Percentiles rank a stretch among this genome's conserved stretches.
Evolutionary conservation across 1,140 invertebrate species (phyloP).

Genomic region (Maconellicoccus hirsutus): DNA sequence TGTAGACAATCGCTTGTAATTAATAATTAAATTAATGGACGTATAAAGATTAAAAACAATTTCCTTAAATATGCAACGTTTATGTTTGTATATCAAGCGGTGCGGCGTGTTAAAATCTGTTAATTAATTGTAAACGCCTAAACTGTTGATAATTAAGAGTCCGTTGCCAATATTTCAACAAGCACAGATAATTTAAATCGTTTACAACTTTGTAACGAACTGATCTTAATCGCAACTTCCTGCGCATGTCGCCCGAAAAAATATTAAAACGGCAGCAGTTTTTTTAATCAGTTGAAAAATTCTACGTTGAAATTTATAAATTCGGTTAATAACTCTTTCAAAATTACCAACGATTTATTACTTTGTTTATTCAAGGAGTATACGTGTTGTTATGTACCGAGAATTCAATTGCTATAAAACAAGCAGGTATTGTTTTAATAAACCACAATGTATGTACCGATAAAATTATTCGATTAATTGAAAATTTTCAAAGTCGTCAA

Average conservation of each 20-base stretch:
- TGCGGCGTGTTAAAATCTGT: not conserved
- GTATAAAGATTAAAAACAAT: slow-evolving; percentile 10
- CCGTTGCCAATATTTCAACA: slow-evolving; percentile 4
- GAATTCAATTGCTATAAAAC: too few species aligned
- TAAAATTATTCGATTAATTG: too few species aligned
- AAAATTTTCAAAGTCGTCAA: too few species aligned
- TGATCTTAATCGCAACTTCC: not conserved
- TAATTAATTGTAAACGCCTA: slow-evolving; percentile 9
- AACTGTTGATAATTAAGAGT: slow-evolving; percentile 5
- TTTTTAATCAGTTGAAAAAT: not conserved
- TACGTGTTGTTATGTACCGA: too few species aligned
- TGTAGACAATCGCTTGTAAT: not conserved
- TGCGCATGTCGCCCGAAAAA: not conserved
- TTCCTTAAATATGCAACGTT: not conserved
- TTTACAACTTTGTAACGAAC: not conserved
- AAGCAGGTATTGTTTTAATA: too few species aligned
- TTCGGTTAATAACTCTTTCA: not conserved
- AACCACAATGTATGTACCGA: too few species aligned
- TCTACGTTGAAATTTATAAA: not conserved
- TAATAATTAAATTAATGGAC: slow-evolving; percentile 10
- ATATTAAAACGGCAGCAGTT: too few species aligned
- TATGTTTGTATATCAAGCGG: not conserved
- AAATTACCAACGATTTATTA: not conserved
- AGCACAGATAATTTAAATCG: not conserved
- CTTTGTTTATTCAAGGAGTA: too few species aligned